phyloP scores from a whole-genome alignment of 2,797 vertebrate species.

The Lepus oiostolus region DNA sequence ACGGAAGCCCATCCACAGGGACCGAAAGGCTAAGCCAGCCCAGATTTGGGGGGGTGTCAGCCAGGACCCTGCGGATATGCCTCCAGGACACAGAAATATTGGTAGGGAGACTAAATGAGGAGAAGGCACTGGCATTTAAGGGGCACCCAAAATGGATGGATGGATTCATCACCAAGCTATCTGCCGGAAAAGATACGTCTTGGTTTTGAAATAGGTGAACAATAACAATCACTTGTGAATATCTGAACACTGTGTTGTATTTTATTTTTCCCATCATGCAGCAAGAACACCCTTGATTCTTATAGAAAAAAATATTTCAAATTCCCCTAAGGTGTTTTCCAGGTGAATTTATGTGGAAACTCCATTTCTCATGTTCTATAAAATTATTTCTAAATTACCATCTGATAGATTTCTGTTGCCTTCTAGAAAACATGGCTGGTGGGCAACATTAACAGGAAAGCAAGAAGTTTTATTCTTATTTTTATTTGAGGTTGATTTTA shows the following conservation, averaged over 20 bases:
- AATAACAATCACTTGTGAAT: neutral
- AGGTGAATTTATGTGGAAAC: slow-evolving; percentile 5
- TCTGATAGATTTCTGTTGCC: neutral
- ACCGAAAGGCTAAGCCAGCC: neutral
- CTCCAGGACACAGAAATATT: neutral
- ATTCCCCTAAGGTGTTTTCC: slow-evolving; percentile 19
- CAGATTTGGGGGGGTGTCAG: neutral
- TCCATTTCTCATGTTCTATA: neutral
- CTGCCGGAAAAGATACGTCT: neutral
- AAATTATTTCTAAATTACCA: slow-evolving; percentile 33
- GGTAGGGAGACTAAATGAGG: neutral
- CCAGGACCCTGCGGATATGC: neutral
- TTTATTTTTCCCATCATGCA: neutral
- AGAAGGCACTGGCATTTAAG: neutral
- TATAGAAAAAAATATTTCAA: neutral
- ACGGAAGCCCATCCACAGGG: neutral
- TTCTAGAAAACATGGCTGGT: neutral
- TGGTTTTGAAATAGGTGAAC: neutral
- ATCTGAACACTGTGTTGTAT: neutral
- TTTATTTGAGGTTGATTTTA: neutral
- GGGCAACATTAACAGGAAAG: neutral
- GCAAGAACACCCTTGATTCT: neutral
- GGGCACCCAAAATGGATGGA: neutral
- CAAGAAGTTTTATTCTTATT: neutral
- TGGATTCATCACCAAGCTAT: neutral